Evolutionary conservation across 2,113 vertebrate species (phyloP).

Genomic region (Pangasianodon hypophthalmus): DNA sequence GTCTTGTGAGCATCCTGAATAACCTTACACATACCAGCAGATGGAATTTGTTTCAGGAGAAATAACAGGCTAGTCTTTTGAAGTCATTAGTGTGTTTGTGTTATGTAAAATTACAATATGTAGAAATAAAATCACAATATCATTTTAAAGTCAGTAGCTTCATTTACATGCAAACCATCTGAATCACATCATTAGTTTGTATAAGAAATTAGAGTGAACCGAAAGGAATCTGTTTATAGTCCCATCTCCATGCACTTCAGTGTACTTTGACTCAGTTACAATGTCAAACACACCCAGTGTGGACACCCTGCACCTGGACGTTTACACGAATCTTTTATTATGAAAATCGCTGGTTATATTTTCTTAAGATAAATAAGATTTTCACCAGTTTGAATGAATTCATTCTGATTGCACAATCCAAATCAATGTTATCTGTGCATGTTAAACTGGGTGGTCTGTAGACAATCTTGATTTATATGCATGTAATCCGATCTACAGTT

Average conservation of each 20-base stretch:
- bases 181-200: not conserved
- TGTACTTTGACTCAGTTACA: not conserved
- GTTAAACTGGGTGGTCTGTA: not conserved
- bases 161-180: not conserved
- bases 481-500: not conserved
- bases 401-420: not conserved
- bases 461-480: not conserved
- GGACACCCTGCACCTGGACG: not conserved
- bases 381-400: not conserved
- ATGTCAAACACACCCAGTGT: not conserved
- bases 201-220: not conserved
- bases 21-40: not conserved
- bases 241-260: not conserved
- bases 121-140: not conserved
- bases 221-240: not conserved
- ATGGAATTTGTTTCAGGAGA: not conserved
- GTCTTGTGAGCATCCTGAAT: not conserved
- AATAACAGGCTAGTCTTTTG: not conserved
- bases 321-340: not conserved
- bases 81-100: not conserved
- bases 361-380: not conserved
- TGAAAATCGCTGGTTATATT: not conserved
- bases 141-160: not conserved
- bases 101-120: not conserved
- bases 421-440: not conserved